Evolutionary conservation across 2,888 invertebrate genomes (phyloP), one percentile per base, ranked within the genome.

Genomic region (Drosophila tripunctata): DNA sequence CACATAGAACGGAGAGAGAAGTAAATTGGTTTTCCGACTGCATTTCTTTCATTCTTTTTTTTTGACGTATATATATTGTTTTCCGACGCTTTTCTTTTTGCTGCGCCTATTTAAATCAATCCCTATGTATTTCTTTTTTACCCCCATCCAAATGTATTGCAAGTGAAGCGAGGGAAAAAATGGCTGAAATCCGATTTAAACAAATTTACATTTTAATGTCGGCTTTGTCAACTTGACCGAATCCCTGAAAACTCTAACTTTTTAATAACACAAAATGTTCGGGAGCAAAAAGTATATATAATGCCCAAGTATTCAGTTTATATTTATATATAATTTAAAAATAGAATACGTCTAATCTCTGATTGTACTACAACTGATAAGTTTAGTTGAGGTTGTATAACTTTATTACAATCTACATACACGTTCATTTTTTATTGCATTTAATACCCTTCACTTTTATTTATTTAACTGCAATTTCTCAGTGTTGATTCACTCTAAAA

Each of bases 101-200:
- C 40, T 41, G 35, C 12, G 64, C 69, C 69, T 61, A 68, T 75
- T 78, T 69, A 78, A 75, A 70, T 75, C 75, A 75, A 69, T 75
- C 60, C 48, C 36, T 44, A 47, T 14, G 27, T 36, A 35, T 52
- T 30, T 51, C n/a, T n/a, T 48, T 55, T 57, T 43, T 41, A 4
- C 51, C 27, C 21, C 14, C 63, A 30, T 51, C 33, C 54, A 47
- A 64, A 65, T 64, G 52, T 44, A 63, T 55, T 65, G 62, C 62
- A 61, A 55, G 45, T 24, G 21, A 24, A 43, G 51, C 35, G 19
- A 41, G 8, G 33, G 30, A 4, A 44, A 30, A 70, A 47, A 70
- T 44, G 27, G 27, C 52, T 48, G 35, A 54, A 72, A 72, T 72
- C 73, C 62, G 73, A 76, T 74, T 73, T 72, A 24, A 35, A 3